These are phyloP conservation scores for Orientallactaga bullata DNA, from an alignment of 2,113 vertebrate genomes.

Conservation along the genomic window DNA sequence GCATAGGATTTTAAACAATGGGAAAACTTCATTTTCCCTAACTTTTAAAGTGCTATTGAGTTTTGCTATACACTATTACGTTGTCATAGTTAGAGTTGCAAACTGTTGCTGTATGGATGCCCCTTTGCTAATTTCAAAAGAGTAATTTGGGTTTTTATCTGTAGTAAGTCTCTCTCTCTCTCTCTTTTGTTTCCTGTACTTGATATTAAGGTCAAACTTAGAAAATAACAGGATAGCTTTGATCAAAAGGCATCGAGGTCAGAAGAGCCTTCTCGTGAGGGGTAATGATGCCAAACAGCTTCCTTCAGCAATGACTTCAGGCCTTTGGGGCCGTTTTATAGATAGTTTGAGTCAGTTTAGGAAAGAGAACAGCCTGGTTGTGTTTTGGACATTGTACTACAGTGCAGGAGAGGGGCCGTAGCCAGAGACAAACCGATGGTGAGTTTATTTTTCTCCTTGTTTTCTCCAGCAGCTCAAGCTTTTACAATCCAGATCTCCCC, in stretches of 20 bases:
- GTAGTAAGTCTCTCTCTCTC: constrained; percentile 4
- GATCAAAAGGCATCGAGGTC: neutral
- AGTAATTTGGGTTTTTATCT: constrained; percentile 33
- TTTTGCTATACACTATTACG: neutral
- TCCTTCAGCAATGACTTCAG: neutral
- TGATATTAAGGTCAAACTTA: constrained; percentile 15
- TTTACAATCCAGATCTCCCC: constrained; percentile 65
- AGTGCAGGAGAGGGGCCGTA: neutral
- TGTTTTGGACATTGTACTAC: neutral
- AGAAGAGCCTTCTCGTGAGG: neutral
- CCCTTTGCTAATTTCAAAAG: neutral
- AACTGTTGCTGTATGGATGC: neutral
- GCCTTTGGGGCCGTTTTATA: neutral
- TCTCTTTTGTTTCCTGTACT: constrained; percentile 56
- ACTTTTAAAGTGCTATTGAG: constrained; percentile 1
- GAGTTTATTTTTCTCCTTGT: neutral
- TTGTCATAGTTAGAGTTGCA: neutral
- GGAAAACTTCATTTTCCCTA: neutral
- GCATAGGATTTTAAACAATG: neutral
- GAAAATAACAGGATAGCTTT: neutral
- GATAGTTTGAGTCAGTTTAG: neutral
- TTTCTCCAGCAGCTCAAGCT: constrained; percentile 68
- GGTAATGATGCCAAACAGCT: neutral
- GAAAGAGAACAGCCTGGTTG: neutral
- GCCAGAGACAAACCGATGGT: neutral